Percentiles rank a stretch among this genome's conserved stretches.
These are phyloP conservation scores for Drosophila trichaetosa DNA, from an alignment of 2,888 invertebrate species.

Conservation along the genomic window DNA sequence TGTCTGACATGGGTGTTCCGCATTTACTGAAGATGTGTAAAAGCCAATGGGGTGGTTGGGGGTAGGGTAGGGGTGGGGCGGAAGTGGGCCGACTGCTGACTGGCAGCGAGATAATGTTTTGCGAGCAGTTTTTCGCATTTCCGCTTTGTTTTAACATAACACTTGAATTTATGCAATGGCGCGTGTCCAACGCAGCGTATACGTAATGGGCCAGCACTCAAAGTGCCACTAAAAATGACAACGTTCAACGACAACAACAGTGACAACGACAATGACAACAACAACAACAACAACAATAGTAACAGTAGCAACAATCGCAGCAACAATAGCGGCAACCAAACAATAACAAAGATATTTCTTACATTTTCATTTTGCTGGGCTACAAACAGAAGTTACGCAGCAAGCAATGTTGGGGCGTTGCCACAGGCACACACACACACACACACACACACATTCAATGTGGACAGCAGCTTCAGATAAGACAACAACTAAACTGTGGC, in stretches of 20 bases:
- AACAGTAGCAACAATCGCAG: slow-evolving; percentile 29
- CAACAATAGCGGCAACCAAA: slow-evolving; percentile 54
- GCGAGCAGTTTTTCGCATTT: slow-evolving; percentile 67
- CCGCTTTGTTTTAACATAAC: slow-evolving; percentile 81
- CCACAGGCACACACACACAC: slow-evolving; percentile 41
- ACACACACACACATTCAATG: slow-evolving; percentile 34
- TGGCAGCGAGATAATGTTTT: slow-evolving; percentile 50
- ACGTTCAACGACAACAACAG: slow-evolving; percentile 36
- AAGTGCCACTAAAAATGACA: slow-evolving; percentile 71
- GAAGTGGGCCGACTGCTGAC: slow-evolving; percentile 5
- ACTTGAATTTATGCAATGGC: slow-evolving; percentile 82
- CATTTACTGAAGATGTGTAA: slow-evolving; percentile 18
- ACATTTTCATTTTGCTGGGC: slow-evolving; percentile 64
- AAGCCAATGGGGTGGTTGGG: not conserved
- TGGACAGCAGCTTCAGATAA: slow-evolving; percentile 64
- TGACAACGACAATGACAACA: slow-evolving; percentile 32
- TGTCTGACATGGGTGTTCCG: slow-evolving; percentile 53
- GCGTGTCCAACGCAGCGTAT: slow-evolving; percentile 81
- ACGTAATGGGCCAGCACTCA: slow-evolving; percentile 73
- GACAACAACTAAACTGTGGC: slow-evolving; percentile 72
- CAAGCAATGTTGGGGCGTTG: slow-evolving; percentile 53
- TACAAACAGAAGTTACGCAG: slow-evolving; percentile 48
- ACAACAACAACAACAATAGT: slow-evolving; percentile 31
- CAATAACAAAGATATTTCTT: slow-evolving; percentile 73
- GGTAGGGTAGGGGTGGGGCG: not conserved